phyloP scores from a whole-genome alignment of 2,888 invertebrate genomes.

The Poecilus cupreus region DNA sequence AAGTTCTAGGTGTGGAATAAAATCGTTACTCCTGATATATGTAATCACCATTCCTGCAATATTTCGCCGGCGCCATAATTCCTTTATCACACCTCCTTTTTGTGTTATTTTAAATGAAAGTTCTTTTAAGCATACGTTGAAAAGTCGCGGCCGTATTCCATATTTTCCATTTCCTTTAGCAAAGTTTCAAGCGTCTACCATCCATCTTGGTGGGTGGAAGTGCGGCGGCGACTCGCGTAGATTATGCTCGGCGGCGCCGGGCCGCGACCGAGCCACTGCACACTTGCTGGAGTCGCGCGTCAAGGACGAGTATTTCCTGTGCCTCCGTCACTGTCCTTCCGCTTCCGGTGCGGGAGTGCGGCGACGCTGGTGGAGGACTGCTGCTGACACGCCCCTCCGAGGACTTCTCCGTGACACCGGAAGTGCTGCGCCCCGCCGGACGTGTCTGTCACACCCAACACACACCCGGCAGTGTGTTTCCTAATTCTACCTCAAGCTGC shows the following conservation, averaged over 20 bases:
- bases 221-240: neutral
- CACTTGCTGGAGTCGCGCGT: conserved; percentile 37
- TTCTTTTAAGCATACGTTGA: conserved; percentile 26
- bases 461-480: neutral
- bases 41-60: neutral
- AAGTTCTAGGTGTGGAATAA: no score
- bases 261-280: neutral
- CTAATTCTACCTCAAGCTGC: neutral
- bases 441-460: conserved; percentile 45
- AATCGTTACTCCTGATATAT: neutral
- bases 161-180: conserved; percentile 23
- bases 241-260: neutral
- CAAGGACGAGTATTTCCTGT: conserved; percentile 54
- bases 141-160: neutral
- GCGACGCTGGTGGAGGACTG: neutral
- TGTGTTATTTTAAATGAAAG: conserved; percentile 11
- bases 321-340: conserved; percentile 57
- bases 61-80: neutral
- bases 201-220: neutral
- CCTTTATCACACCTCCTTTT: conserved; percentile 8
- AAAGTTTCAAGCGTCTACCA: conserved; percentile 1
- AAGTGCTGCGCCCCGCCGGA: conserved; percentile 44
- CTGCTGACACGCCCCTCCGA: conserved; percentile 14
- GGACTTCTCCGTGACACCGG: conserved; percentile 42
- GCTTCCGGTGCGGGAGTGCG: conserved; percentile 36